Evolutionary conservation across 2,888 invertebrate genomes (phyloP), one percentile per base, ranked within the genome.

Genomic region (Schrankia costaestrigalis): DNA sequence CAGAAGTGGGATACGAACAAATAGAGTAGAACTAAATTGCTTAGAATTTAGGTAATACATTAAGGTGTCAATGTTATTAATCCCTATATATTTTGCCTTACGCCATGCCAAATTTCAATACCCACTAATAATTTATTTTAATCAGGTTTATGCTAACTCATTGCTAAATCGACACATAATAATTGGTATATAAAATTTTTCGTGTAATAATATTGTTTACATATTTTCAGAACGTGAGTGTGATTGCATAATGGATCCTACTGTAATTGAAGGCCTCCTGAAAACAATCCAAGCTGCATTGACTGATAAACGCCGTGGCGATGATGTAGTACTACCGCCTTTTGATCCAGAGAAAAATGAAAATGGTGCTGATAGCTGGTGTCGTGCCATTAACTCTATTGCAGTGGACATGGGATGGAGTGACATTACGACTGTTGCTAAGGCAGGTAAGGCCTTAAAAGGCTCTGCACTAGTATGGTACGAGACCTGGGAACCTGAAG

Each of bases 401-500:
- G 31, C 28, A 0, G 13, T 12, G 19, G 57, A 58, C 5, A 22
- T 55, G 9, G 22, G 24, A 11, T 36, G 36, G 36, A 31, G 36
- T 11, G 32, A 42, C 23, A 22, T 50, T 2, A 14, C 24, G 1
- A 36, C 26, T 0, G 46, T 31, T 2, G 52, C 46, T 1, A 56
- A 45, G 32, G 54, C 58, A 8, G 56, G 53, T 48, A 58, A 51
- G 37, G 51, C 47, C 14, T 12, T 32, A 6, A 35, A 40, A 24
- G 54, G 51, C 1, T 46, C 53, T 41, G 55, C 53, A 3, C 33
- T 55, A 38, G 3, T 23, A 4, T 56, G 52, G 52, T 54, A 41
- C 3, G 37, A 46, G 11, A 26, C 39, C 35, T 58, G 32, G 32
- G 32, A 32, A 0, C 32, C 32, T 3, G 10, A 8, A 1, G 32